A percentile compares a stretch with the other conserved stretches of the same genome.
Evolutionary conservation across 1,140 invertebrate genomes (phyloP).

Genomic region (Lepidotrigona ventralis): DNA sequence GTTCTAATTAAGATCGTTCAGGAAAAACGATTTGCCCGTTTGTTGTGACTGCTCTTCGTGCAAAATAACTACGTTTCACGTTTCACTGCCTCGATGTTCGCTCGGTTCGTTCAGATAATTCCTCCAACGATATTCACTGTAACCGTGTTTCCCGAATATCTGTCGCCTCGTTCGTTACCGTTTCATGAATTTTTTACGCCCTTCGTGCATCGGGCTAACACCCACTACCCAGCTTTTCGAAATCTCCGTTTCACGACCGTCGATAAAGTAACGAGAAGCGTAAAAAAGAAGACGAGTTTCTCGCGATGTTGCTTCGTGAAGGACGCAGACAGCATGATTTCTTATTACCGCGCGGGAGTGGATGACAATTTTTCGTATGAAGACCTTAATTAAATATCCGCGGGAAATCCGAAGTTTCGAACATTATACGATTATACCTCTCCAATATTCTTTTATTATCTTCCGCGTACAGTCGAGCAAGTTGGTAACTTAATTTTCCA

Average conservation of each 20-base stretch:
- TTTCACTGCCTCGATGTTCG: not conserved
- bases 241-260: not conserved
- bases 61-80: constrained; percentile 11
- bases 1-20: constrained; percentile 21
- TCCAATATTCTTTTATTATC: no score
- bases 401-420: no score
- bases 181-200: not conserved
- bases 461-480: no score
- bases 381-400: not conserved
- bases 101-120: not conserved
- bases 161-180: not conserved
- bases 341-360: not conserved
- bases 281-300: not conserved
- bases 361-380: not conserved
- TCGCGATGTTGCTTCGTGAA: not conserved
- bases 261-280: not conserved
- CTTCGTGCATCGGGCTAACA: not conserved
- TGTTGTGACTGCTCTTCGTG: not conserved
- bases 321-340: not conserved
- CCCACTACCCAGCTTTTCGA: not conserved
- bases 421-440: no score
- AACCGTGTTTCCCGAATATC: not conserved
- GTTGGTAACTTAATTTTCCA: no score
- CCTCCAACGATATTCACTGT: not conserved
- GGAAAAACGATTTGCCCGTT: constrained; percentile 4